Evolutionary conservation across 1,140 invertebrate genomes (phyloP).

Genomic region (Agraylea sexmaculata): DNA sequence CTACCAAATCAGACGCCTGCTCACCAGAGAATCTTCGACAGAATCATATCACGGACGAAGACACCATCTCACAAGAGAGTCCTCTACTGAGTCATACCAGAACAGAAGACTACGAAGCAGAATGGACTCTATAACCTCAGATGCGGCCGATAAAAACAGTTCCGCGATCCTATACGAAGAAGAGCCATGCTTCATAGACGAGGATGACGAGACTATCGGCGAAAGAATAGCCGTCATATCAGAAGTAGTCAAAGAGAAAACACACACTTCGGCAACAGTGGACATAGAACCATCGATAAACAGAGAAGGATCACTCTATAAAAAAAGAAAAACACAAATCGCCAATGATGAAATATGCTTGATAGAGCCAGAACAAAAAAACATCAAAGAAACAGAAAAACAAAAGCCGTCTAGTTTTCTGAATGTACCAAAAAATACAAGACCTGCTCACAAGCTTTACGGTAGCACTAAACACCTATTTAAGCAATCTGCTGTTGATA

Average conservation of each 20-base stretch:
- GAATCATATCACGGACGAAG: conserved; percentile 27
- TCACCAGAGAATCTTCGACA: conserved; percentile 19
- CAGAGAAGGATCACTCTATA: conserved; percentile 17
- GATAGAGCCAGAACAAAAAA: conserved; percentile 13
- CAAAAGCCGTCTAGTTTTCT: conserved; percentile 19
- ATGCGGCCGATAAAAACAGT: conserved; percentile 12
- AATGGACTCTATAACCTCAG: conserved; percentile 21
- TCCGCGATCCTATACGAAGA: conserved; percentile 33
- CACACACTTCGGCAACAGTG: not conserved
- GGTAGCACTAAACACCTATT: conserved; percentile 33
- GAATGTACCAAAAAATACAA: conserved; percentile 22
- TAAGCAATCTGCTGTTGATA: conserved; percentile 26
- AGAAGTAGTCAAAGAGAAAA: conserved; percentile 13
- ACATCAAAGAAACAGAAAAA: conserved; percentile 12
- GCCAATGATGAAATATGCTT: conserved; percentile 13
- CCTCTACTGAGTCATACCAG: conserved; percentile 30
- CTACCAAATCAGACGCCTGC: conserved; percentile 17
- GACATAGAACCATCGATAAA: conserved; percentile 11
- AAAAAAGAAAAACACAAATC: conserved; percentile 18
- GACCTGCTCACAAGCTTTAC: conserved; percentile 27
- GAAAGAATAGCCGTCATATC: conserved; percentile 15
- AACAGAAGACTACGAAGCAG: conserved; percentile 23
- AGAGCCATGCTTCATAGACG: conserved; percentile 38
- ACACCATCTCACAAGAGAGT: conserved; percentile 32
- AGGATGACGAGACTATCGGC: conserved; percentile 27